Percentiles rank a stretch among this genome's conserved stretches.
These are phyloP conservation scores for Neolamprologus modestus DNA, from an alignment of 2,113 vertebrate species.

Conservation along the genomic window DNA sequence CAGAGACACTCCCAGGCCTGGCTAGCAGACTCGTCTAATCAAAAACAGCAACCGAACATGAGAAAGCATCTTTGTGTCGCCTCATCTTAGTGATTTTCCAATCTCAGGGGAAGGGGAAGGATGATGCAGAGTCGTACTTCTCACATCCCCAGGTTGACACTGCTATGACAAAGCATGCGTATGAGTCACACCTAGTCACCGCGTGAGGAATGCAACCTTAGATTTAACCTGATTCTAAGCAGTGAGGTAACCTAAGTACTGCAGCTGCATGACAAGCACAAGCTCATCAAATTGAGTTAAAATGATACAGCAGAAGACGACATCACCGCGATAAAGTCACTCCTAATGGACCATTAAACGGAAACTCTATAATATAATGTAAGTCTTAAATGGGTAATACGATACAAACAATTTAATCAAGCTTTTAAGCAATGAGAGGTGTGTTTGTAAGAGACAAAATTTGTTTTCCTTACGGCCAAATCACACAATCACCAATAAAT, in stretches of 20 bases:
- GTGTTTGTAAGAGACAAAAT: neutral
- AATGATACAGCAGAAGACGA: neutral
- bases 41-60: neutral
- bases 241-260: constrained; percentile 2
- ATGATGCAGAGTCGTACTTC: neutral
- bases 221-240: neutral
- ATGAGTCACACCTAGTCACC: constrained; percentile 18
- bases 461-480: rapidly evolving
- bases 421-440: neutral
- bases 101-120: neutral
- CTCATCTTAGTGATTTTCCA: neutral
- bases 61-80: neutral
- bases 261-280: neutral
- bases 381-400: neutral
- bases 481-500: neutral
- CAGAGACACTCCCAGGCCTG: neutral
- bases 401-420: no score
- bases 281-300: neutral
- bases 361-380: neutral
- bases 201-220: neutral
- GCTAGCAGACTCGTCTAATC: neutral
- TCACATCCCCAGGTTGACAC: neutral
- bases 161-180: neutral
- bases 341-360: neutral
- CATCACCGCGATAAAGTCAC: neutral